A percentile compares a stretch with the other conserved stretches of the same genome.
Evolutionary conservation across 2,797 vertebrate genomes (phyloP).

Genomic region (Myotis daubentonii): DNA sequence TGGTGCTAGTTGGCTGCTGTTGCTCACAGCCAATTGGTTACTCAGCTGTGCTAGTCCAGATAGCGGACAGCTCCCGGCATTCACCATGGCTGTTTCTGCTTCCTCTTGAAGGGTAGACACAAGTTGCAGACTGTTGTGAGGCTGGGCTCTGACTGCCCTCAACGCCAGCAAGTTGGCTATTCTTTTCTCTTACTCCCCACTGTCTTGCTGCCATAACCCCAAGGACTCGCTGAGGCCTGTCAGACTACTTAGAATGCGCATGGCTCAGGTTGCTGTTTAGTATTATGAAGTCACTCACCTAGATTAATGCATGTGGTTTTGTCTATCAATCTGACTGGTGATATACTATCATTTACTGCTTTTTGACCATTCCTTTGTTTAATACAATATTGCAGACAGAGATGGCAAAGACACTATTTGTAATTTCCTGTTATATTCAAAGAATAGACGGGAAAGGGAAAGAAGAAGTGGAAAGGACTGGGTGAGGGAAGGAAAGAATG

Average conservation of each 20-base stretch:
- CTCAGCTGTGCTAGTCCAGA: neutral
- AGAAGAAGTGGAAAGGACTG: neutral
- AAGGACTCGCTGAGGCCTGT: neutral
- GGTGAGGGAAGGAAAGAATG: neutral
- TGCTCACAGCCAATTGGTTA: neutral
- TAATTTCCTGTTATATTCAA: conserved; percentile 55
- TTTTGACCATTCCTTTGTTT: conserved; percentile 56
- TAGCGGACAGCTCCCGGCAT: neutral
- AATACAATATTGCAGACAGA: conserved; percentile 18
- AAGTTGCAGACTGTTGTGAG: neutral
- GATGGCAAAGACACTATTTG: conserved; percentile 40
- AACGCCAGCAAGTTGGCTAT: neutral
- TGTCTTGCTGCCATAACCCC: neutral
- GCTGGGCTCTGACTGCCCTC: neutral
- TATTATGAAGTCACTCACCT: neutral
- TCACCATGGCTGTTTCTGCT: neutral
- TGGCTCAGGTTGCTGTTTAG: conserved; percentile 42
- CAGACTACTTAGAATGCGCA: neutral
- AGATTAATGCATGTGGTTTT: conserved; percentile 20
- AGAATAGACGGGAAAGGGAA: neutral
- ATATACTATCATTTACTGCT: conserved; percentile 16
- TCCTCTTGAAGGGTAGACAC: neutral
- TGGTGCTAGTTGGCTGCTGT: neutral
- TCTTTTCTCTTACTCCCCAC: neutral
- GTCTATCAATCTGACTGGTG: neutral